Percentiles rank a stretch among this genome's conserved stretches.
Evolutionary conservation across 2,113 vertebrate species (phyloP).

Genomic region (Perca fluviatilis): DNA sequence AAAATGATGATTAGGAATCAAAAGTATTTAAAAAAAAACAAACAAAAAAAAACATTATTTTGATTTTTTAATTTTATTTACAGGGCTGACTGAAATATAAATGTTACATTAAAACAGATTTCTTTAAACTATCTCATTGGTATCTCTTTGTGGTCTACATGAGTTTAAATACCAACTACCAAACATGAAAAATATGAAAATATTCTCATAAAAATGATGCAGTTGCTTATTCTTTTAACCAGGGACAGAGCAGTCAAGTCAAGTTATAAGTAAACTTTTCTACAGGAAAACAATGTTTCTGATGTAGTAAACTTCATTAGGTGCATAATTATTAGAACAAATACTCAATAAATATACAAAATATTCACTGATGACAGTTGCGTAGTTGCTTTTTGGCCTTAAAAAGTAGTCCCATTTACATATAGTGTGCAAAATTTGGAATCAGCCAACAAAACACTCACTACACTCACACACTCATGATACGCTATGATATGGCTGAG

Average conservation of each 20-base stretch:
- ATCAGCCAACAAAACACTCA: conserved; percentile 2
- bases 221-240: neutral
- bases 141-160: neutral
- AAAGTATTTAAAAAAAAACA: too few species aligned
- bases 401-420: neutral
- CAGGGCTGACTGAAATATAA: too few species aligned
- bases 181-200: too few species aligned
- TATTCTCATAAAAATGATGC: neutral
- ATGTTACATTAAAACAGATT: neutral
- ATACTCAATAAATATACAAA: neutral
- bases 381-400: neutral
- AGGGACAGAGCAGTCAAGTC: neutral
- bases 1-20: neutral
- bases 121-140: neutral
- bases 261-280: neutral
- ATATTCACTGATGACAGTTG: neutral
- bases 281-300: neutral
- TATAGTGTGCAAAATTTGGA: neutral
- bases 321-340: neutral
- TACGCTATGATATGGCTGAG: too few species aligned
- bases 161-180: too few species aligned
- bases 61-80: too few species aligned
- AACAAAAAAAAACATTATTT: too few species aligned
- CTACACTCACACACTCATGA: neutral
- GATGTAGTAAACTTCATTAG: neutral